These are phyloP conservation scores for Caenorhabditis sp. DNA, from an alignment of 2,888 invertebrate species.

Conservation along the genomic window DNA sequence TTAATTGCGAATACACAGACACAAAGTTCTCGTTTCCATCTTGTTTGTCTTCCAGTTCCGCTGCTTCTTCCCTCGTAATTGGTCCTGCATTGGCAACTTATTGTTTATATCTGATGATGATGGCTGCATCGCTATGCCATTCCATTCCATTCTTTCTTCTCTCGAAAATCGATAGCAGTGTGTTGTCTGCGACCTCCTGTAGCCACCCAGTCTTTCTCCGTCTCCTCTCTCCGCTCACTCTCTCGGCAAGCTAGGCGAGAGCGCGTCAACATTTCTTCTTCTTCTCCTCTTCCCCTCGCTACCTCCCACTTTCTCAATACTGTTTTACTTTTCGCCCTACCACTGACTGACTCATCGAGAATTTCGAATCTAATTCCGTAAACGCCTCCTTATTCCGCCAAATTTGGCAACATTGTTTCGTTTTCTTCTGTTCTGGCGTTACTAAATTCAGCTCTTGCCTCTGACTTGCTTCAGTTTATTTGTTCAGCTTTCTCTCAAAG, in stretches of 20 bases:
- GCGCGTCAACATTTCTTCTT: conserved; percentile 23
- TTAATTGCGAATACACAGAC: conserved; percentile 28
- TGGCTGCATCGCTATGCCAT: conserved; percentile 6
- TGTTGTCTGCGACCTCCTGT: background rate
- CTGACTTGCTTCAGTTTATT: background rate
- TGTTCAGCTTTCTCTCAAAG: conserved; percentile 27
- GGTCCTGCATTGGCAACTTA: conserved; percentile 28
- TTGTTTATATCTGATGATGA: conserved; percentile 27
- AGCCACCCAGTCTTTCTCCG: too few relatives aligned
- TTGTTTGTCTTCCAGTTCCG: conserved; percentile 2
- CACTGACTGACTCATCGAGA: conserved; percentile 31
- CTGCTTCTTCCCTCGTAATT: too few relatives aligned
- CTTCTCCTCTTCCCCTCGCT: conserved; percentile 12
- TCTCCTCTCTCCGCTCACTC: background rate
- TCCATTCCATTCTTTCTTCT: background rate
- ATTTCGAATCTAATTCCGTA: conserved; percentile 6
- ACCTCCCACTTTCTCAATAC: conserved; percentile 42
- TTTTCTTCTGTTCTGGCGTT: conserved; percentile 19
- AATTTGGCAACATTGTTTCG: too few relatives aligned
- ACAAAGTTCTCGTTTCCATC: background rate
- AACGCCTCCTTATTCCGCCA: background rate
- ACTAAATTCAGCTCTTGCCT: conserved; percentile 30
- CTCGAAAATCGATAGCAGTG: conserved; percentile 22
- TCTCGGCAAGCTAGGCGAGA: conserved; percentile 13
- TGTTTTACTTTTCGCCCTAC: conserved; percentile 28